These are phyloP conservation scores for Fregetta grallaria DNA, from an alignment of 2,113 vertebrate genomes.

Conservation along the genomic window DNA sequence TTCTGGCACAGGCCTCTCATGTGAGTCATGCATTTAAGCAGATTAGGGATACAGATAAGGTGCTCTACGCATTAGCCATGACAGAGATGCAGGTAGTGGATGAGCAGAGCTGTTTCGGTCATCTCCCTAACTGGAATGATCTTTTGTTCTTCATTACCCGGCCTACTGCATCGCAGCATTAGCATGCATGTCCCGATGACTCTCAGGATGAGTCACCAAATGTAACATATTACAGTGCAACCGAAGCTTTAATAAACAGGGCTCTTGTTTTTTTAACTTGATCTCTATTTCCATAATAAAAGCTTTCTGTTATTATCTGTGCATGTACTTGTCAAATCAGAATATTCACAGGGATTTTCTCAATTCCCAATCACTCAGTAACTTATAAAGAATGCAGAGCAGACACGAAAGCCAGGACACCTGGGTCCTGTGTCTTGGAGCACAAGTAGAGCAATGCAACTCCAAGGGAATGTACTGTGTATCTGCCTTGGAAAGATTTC, in stretches of 20 bases:
- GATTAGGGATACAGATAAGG: slow-evolving; percentile 36
- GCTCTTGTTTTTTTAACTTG: not conserved
- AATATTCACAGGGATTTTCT: slow-evolving; percentile 28
- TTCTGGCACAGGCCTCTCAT: not conserved
- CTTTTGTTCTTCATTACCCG: not conserved
- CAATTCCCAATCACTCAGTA: not conserved
- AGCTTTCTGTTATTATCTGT: slow-evolving; percentile 33
- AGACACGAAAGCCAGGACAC: not conserved
- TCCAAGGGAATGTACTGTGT: fast-evolving
- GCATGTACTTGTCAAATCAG: slow-evolving; percentile 23
- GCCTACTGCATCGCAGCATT: not conserved
- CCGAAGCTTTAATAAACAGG: slow-evolving; percentile 4
- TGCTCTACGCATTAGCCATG: not conserved
- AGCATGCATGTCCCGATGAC: not conserved
- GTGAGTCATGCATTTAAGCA: slow-evolving; percentile 51
- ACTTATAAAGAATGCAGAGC: not conserved
- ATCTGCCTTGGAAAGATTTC: not conserved
- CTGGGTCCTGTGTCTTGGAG: not conserved
- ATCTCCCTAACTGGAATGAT: slow-evolving; percentile 16
- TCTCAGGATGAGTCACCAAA: slow-evolving; percentile 16
- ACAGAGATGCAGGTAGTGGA: slow-evolving; percentile 2
- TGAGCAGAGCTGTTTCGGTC: slow-evolving; percentile 1
- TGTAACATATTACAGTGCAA: not conserved
- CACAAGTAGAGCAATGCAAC: not conserved
- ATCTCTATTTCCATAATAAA: slow-evolving; percentile 52